Percentiles rank a stretch among this genome's conserved stretches.
phyloP scores from a whole-genome alignment of 2,797 vertebrate species.

The Apogon talboti region DNA sequence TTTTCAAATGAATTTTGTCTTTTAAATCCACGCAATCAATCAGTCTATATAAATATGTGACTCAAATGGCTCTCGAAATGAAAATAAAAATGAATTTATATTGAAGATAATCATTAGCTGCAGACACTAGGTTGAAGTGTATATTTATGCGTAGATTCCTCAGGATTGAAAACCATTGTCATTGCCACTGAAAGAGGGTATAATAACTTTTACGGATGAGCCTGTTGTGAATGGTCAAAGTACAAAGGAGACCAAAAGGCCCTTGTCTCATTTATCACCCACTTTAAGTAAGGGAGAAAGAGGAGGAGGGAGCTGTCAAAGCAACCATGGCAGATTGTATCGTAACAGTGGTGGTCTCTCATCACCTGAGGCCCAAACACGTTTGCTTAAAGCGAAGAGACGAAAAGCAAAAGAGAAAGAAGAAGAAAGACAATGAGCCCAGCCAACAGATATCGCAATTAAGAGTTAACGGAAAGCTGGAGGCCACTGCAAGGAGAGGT shows the following conservation, averaged over 20 bases:
- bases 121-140: neutral
- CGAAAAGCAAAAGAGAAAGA: conserved; percentile 25
- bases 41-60: neutral
- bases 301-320: conserved; percentile 63
- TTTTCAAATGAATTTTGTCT: no score
- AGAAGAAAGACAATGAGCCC: conserved; percentile 5
- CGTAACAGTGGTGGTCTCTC: conserved; percentile 64
- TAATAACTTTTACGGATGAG: conserved; percentile 80
- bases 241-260: conserved; percentile 82
- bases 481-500: conserved; percentile 38
- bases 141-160: conserved; percentile 56
- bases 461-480: conserved; percentile 32
- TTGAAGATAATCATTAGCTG: neutral
- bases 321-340: conserved; percentile 60
- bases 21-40: no score
- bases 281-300: conserved; percentile 70
- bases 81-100: neutral
- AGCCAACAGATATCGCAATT: conserved; percentile 57
- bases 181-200: conserved; percentile 69
- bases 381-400: conserved; percentile 62
- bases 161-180: conserved; percentile 67
- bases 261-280: conserved; percentile 84
- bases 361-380: conserved; percentile 69
- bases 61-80: neutral
- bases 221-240: conserved; percentile 75